Conservation (phyloP, 30 jellyfish, hydroid and myxozoan species). For the Hydractinia symbiolongicarpus region DNA sequence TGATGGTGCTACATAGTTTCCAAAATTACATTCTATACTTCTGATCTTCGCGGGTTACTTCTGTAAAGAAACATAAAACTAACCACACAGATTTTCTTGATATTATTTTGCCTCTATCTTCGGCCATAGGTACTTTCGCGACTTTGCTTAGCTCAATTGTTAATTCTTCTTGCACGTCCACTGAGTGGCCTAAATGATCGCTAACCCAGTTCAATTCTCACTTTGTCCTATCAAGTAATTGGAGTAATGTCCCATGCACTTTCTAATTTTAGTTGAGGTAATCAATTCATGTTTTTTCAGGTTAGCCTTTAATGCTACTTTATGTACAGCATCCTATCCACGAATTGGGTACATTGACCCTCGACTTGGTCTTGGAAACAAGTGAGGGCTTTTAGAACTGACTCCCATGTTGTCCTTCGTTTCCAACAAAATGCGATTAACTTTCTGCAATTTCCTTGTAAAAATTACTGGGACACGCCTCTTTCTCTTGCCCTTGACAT, state of each 20-base stretch:
- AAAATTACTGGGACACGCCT: constrained; percentile 1
- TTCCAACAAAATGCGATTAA: not conserved
- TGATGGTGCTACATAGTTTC: too few species aligned
- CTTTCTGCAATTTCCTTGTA: not conserved
- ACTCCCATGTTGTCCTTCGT: constrained; percentile 8
- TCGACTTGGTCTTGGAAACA: constrained; percentile 14
- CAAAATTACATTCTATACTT: too few species aligned
- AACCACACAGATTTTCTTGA: too few species aligned
- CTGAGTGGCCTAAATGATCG: constrained; percentile 24
- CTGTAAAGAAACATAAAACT: too few species aligned
- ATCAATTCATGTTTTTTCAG: constrained; percentile 25
- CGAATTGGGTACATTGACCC: constrained; percentile 3
- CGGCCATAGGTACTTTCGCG: constrained; percentile 28
- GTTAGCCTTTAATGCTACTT: constrained; percentile 29
- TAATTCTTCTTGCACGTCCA: constrained; percentile 23
- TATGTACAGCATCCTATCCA: constrained; percentile 20
- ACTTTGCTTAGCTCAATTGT: constrained; percentile 31
- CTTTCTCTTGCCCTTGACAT: not conserved
- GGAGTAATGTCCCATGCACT: constrained; percentile 25
- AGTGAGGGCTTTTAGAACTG: not conserved
- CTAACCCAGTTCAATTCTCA: constrained; percentile 31
- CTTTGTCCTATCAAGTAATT: constrained; percentile 24
- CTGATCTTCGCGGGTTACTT: too few species aligned
- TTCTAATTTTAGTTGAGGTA: constrained; percentile 30
- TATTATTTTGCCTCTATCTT: constrained; percentile 6